Percentiles rank a stretch among this genome's conserved stretches.
Conservation (phyloP, 1,140 invertebrate genomes). For the Drosophila kanapiae region DNA sequence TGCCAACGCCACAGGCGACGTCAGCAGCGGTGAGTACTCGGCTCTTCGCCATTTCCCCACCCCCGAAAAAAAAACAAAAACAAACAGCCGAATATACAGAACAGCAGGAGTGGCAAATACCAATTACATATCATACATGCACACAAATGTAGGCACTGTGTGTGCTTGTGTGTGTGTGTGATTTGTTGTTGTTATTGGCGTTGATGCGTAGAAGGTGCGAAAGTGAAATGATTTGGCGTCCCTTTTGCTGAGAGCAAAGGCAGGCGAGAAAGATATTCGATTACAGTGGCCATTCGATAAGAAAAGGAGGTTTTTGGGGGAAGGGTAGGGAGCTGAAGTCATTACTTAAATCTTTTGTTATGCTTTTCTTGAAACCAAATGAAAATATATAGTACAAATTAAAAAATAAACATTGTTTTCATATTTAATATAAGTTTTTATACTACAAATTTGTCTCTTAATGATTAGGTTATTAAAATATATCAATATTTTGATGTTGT, state of each 20-base stretch:
- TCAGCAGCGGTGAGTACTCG: conserved; percentile 70
- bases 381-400: too few species aligned
- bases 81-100: conserved; percentile 11
- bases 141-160: conserved; percentile 18
- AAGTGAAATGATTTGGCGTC: conserved; percentile 72
- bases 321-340: too few species aligned
- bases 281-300: conserved; percentile 27
- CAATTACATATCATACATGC: conserved; percentile 25
- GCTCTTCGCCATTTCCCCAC: neutral
- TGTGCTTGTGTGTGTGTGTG: conserved; percentile 17
- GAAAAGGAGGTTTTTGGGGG: too few species aligned
- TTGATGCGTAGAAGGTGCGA: conserved; percentile 78
- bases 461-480: too few species aligned
- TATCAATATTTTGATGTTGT: too few species aligned
- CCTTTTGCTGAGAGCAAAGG: conserved; percentile 10
- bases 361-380: too few species aligned
- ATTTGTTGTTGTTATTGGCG: conserved; percentile 29
- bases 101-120: conserved; percentile 48
- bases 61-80: conserved; percentile 17
- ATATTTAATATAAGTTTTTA: too few species aligned
- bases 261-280: conserved; percentile 5
- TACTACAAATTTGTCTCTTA: too few species aligned
- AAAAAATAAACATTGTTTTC: too few species aligned
- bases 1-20: conserved; percentile 66
- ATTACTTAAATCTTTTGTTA: too few species aligned